phyloP scores from a whole-genome alignment of 2,888 invertebrate genomes.

The Abscondita cerata region DNA sequence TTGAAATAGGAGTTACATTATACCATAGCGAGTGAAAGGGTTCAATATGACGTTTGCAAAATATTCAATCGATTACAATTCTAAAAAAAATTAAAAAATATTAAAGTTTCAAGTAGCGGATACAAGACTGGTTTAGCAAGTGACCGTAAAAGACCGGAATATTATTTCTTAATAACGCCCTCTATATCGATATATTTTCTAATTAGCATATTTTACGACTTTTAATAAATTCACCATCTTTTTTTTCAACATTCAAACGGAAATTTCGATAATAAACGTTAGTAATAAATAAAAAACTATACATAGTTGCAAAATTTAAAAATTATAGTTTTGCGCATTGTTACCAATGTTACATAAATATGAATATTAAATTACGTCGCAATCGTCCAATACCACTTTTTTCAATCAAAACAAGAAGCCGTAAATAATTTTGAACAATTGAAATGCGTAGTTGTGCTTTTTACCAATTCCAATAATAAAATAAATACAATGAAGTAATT shows the following conservation, averaged over 20 bases:
- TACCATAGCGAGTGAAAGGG: too few relatives aligned
- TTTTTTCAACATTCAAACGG: background rate
- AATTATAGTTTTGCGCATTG: background rate
- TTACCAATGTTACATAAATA: background rate
- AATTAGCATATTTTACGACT: constrained; percentile 27
- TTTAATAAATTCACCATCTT: constrained; percentile 17
- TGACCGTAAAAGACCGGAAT: constrained; percentile 32
- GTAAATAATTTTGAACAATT: constrained; percentile 1
- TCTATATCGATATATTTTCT: constrained; percentile 22
- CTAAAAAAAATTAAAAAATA: constrained; percentile 5
- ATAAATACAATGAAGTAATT: background rate
- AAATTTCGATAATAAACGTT: background rate
- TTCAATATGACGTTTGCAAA: too few relatives aligned
- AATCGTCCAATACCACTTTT: background rate
- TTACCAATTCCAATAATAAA: background rate
- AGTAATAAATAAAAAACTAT: background rate
- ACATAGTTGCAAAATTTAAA: constrained; percentile 1
- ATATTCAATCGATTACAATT: too few relatives aligned
- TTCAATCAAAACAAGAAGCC: constrained; percentile 8
- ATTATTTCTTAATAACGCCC: constrained; percentile 34
- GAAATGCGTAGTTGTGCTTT: constrained; percentile 2
- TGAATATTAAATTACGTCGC: background rate
- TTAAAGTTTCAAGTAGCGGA: constrained; percentile 19
- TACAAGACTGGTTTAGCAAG: constrained; percentile 38
- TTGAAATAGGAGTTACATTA: too few relatives aligned